These are phyloP conservation scores for Phanerotoma sp. DNA, from an alignment of 2,888 invertebrate species.

Conservation along the genomic window DNA sequence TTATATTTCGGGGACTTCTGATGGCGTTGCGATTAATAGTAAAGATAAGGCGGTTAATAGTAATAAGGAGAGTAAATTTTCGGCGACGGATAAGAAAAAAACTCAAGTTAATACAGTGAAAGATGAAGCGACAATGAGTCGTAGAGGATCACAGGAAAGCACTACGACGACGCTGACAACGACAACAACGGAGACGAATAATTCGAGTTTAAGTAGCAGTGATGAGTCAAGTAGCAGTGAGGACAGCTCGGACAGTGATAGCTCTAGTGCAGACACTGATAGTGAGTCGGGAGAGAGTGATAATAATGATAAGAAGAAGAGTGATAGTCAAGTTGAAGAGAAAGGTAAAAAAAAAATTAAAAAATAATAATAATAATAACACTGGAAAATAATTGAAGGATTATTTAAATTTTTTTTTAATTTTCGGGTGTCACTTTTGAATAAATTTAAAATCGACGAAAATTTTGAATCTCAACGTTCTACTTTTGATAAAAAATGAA, in stretches of 20 bases:
- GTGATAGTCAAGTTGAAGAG: slow-evolving; percentile 28
- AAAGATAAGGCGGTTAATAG: slow-evolving; percentile 32
- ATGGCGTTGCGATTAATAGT: slow-evolving; percentile 21
- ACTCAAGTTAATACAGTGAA: slow-evolving; percentile 34
- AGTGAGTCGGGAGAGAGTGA: slow-evolving; percentile 62
- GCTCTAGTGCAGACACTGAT: slow-evolving; percentile 59
- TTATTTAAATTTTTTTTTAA: too few relatives aligned
- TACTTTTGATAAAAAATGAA: too few relatives aligned
- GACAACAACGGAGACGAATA: slow-evolving; percentile 56
- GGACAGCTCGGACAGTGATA: slow-evolving; percentile 60
- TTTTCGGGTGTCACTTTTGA: too few relatives aligned
- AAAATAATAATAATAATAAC: too few relatives aligned
- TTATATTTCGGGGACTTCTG: slow-evolving; percentile 32
- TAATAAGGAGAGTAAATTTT: slow-evolving; percentile 30
- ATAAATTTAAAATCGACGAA: too few relatives aligned
- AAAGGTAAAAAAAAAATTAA: slow-evolving; percentile 38
- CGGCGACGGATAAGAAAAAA: slow-evolving; percentile 47
- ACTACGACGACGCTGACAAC: slow-evolving; percentile 55
- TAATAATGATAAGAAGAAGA: slow-evolving; percentile 49
- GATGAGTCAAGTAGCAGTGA: slow-evolving; percentile 63
- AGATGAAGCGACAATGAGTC: slow-evolving; percentile 44
- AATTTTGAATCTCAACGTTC: too few relatives aligned
- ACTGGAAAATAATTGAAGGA: too few relatives aligned
- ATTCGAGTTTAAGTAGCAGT: slow-evolving; percentile 55
- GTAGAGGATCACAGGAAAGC: slow-evolving; percentile 56